Evolutionary conservation across 2,888 invertebrate genomes (phyloP).

Genomic region (Perizoma affinitatum): DNA sequence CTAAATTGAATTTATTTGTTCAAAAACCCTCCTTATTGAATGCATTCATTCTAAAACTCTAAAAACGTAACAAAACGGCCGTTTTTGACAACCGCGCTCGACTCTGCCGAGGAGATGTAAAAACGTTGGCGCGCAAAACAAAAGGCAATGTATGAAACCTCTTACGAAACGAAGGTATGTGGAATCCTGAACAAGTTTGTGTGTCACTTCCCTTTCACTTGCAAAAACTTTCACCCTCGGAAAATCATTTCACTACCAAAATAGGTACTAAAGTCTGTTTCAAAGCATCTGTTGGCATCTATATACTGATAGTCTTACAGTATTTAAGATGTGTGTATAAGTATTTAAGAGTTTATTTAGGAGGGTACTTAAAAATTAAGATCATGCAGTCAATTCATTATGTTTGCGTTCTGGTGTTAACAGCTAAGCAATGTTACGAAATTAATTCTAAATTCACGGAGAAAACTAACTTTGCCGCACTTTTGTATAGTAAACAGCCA

Average conservation of each 20-base stretch:
- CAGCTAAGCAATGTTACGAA: too few relatives aligned
- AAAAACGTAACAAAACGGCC: conserved; percentile 11
- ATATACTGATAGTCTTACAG: too few relatives aligned
- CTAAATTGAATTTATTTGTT: not conserved
- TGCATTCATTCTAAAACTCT: not conserved
- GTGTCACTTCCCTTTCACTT: conserved; percentile 36
- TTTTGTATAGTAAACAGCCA: too few relatives aligned
- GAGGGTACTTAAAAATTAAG: too few relatives aligned
- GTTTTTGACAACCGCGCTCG: conserved; percentile 27
- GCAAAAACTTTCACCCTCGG: conserved; percentile 3
- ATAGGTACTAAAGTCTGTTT: not conserved
- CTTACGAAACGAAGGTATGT: conserved; percentile 56
- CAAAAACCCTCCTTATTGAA: not conserved
- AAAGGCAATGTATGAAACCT: conserved; percentile 59
- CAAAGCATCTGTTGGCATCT: too few relatives aligned
- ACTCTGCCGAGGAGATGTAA: conserved; percentile 14
- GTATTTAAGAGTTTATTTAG: too few relatives aligned
- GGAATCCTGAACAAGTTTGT: conserved; percentile 34
- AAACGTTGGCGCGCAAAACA: conserved; percentile 32
- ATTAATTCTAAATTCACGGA: too few relatives aligned
- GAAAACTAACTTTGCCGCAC: too few relatives aligned
- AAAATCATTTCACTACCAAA: not conserved
- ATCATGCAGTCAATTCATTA: too few relatives aligned
- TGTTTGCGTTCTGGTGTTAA: too few relatives aligned
- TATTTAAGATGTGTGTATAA: too few relatives aligned